Base-by-base conservation (phyloP, 2,888 invertebrate species). In the Brachycybe producta region DNA sequence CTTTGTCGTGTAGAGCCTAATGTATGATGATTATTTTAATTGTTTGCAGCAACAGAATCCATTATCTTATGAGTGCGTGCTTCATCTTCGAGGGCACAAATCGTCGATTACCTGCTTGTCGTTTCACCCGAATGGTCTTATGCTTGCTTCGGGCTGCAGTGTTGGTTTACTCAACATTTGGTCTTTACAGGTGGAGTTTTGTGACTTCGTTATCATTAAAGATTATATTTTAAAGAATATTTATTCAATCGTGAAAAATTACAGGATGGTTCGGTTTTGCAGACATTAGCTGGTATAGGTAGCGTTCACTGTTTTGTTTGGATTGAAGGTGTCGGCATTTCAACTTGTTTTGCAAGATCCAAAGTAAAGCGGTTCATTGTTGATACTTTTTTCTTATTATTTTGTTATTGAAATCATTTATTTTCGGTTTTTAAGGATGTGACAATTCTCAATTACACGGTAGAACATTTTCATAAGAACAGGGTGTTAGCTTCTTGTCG, bases 91-190 rank as follows among this genome's bases (percentile, higher is more conserved):
- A n/a, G n/a, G n/a, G n/a, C n/a, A n/a, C n/a, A n/a, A n/a, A n/a
- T n/a, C n/a, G n/a, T n/a, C n/a, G n/a, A n/a, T n/a, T n/a, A n/a
- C n/a, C n/a, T n/a, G n/a, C 42, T 61, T 77, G 36, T 62, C 69
- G 1, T 69, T 77, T 51, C 71, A 75, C 61, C 64, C 67, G 15
- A 68, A 65, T 54, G 75, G 73, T 2, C 63, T 73, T 34, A 64
- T 76, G 55, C 60, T 78, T 49, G 75, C 75, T 0, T 72, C 74
- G 54, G 76, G 75, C 54, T 66, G 66, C 54, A 54, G 57, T 19
- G 65, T 66, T 42, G 55, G 75, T 5, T 69, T 75, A 56, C 67
- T 76, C 3, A 77, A 78, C 59, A 68, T 78, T 49, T 78, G 77
- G 77, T 74, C 75, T 0, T 62, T 78, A 17, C 67, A 51, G 28